Conservation (phyloP, 2,888 invertebrate genomes). For the Cosmopolites sordidus region DNA sequence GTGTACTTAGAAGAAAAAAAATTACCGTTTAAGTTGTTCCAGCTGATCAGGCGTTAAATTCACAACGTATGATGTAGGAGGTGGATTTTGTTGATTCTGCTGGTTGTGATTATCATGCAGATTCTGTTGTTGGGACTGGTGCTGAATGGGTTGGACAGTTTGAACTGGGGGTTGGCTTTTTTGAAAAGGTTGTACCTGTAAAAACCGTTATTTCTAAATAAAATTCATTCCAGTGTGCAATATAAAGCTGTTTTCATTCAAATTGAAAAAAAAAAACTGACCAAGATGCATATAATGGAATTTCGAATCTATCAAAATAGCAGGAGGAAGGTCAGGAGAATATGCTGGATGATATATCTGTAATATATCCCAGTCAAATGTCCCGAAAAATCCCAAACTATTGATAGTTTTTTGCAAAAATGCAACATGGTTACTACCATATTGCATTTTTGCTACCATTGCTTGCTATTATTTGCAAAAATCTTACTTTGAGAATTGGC, state of each 20-base stretch:
- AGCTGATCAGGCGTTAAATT: slow-evolving; percentile 48
- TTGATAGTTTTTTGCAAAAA: not conserved
- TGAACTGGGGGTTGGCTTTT: slow-evolving; percentile 47
- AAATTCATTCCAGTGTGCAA: not conserved
- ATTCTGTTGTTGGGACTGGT: slow-evolving; percentile 32
- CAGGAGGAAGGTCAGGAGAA: too few relatives aligned
- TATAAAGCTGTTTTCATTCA: too few relatives aligned
- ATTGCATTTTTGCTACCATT: not conserved
- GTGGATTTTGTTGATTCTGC: slow-evolving; percentile 31
- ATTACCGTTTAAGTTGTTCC: slow-evolving; percentile 44
- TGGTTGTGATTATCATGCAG: slow-evolving; percentile 29
- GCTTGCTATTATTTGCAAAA: too few relatives aligned
- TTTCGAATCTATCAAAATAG: too few relatives aligned
- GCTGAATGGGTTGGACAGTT: slow-evolving; percentile 44
- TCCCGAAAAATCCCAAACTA: too few relatives aligned
- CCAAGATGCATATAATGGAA: too few relatives aligned
- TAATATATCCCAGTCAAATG: too few relatives aligned
- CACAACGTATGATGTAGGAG: slow-evolving; percentile 47
- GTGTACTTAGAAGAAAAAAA: too few relatives aligned
- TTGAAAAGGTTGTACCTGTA: slow-evolving; percentile 43
- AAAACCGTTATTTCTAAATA: too few relatives aligned
- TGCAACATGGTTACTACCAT: not conserved
- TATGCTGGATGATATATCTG: too few relatives aligned
- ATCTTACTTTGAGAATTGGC: slow-evolving; percentile 39
- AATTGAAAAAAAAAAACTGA: too few relatives aligned